Evolutionary conservation across 1,140 invertebrate genomes (phyloP).

Genomic region (Metopolophium dirhodum): DNA sequence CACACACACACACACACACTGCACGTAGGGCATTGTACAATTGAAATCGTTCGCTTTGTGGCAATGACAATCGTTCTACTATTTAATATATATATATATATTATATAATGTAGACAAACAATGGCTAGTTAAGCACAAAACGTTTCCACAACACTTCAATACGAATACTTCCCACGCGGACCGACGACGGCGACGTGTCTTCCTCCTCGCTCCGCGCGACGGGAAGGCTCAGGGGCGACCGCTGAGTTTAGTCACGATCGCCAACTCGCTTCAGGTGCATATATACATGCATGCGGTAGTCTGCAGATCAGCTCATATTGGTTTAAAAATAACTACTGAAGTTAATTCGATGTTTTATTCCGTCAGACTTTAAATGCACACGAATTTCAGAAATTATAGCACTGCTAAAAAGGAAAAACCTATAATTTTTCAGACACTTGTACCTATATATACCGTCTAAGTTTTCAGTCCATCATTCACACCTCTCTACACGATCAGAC

Average conservation of each 20-base stretch:
- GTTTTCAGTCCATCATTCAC: neutral
- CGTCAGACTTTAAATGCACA: neutral
- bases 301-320: neutral
- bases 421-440: neutral
- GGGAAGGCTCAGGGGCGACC: neutral
- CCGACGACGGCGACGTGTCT: neutral
- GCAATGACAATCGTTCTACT: slow-evolving; percentile 4
- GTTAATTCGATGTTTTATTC: too few relatives aligned
- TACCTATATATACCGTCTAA: neutral
- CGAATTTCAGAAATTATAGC: neutral
- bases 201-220: neutral
- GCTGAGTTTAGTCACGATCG: neutral
- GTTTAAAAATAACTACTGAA: neutral
- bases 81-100: neutral
- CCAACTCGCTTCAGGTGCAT: neutral
- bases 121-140: slow-evolving; percentile 43
- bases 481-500: neutral
- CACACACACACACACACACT: neutral
- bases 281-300: too few relatives aligned
- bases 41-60: slow-evolving; percentile 50
- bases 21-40: slow-evolving; percentile 6
- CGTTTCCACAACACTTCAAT: slow-evolving; percentile 17
- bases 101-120: slow-evolving; percentile 31
- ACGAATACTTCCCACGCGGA: slow-evolving; percentile 19
- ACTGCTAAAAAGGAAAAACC: neutral